Base-by-base conservation (phyloP, 2,888 invertebrate species). In the Brenthis hecate region DNA sequence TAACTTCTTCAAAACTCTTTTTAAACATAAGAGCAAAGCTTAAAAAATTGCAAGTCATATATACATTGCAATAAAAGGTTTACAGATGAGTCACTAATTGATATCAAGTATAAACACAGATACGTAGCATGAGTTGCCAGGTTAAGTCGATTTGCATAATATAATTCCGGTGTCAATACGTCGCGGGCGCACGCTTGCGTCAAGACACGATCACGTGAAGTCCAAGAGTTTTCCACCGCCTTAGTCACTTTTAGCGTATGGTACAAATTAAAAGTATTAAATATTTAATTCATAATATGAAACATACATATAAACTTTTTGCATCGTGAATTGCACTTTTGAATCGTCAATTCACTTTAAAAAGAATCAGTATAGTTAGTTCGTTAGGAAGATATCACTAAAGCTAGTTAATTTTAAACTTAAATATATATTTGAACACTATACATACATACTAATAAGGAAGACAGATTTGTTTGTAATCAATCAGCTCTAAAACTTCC, bases 141-240 rank as follows among this genome's bases (percentile, higher is more conserved):
- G 69, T 74, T 73, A 72, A 72, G 58, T 57, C 63, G 60, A 77
- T 79, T 77, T 76, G 73, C 75, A 77, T 79, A 79, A 74, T 77
- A 80, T 75, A 76, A 73, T 80, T 77, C 76, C 76, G 74, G 73
- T 72, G 75, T 79, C 79, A 76, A 78, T 76, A 77, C 73, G 77
- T 75, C 74, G 72, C 77, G 76, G 69, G 79, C 74, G 77, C 75
- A 76, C 73, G 72, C 78, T 78, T 76, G 76, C 83, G 83, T 83
- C 86, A 85, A 75, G 75, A 56, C 73, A 51, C 63, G 63, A 72
- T 81, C 85, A 86, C 83, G 85, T 87, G 88, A 80, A 71, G 72
- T 77, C 81, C 80, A 84, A 86, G 86, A 89, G 87, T 88, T 89
- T 88, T 89, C 89, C 88, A 84, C 78, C 76, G 81, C 76, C 78